phyloP scores from a whole-genome alignment of 1,140 invertebrate species.

The Drosophila asahinai region DNA sequence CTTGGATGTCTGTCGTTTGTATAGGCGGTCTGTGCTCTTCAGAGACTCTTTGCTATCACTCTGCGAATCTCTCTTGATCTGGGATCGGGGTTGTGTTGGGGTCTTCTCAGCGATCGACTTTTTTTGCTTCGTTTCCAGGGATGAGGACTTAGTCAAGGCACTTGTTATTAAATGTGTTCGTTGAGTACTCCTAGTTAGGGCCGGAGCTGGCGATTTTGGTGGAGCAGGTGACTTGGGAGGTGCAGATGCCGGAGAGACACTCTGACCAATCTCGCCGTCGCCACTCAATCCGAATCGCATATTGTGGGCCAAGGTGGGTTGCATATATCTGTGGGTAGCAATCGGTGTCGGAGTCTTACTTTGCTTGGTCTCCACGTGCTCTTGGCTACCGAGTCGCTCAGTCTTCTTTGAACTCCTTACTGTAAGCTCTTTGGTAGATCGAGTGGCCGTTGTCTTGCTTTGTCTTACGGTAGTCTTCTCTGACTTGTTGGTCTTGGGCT shows the following conservation, averaged over 20 bases:
- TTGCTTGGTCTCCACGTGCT: constrained; percentile 19
- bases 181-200: constrained; percentile 43
- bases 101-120: constrained; percentile 42
- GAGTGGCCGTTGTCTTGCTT: constrained; percentile 32
- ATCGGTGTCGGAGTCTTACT: constrained; percentile 56
- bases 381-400: constrained; percentile 33
- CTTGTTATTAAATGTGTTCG: constrained; percentile 57
- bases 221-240: constrained; percentile 61
- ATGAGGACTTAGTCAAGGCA: constrained; percentile 75
- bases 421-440: constrained; percentile 40
- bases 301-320: constrained; percentile 74
- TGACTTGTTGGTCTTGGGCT: constrained; percentile 44
- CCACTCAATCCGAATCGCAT: constrained; percentile 62
- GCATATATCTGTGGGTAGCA: constrained; percentile 78
- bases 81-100: constrained; percentile 18
- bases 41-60: constrained; percentile 69
- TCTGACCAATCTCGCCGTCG: constrained; percentile 56
- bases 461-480: constrained; percentile 37
- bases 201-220: constrained; percentile 64
- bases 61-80: constrained; percentile 52
- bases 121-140: constrained; percentile 52
- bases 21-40: constrained; percentile 68
- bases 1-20: constrained; percentile 72
- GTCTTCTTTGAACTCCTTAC: constrained; percentile 34
- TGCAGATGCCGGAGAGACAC: constrained; percentile 36